Conservation (phyloP, 2,888 invertebrate species). For the Argyresthia goedartella region DNA sequence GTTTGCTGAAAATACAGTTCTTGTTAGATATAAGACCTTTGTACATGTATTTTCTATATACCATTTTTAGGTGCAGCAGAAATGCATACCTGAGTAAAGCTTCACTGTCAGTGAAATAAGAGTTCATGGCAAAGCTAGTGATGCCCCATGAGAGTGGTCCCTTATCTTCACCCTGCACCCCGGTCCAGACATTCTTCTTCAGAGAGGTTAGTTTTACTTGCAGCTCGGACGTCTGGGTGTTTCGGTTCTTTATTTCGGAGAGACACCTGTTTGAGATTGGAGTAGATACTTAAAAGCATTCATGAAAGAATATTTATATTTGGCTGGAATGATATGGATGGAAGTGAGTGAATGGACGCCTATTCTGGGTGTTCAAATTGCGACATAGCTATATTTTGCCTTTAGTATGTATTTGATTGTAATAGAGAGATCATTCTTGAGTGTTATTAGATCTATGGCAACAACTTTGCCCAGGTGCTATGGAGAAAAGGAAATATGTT, state of each 20-base stretch:
- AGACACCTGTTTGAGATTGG: conserved; percentile 29
- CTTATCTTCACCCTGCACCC: conserved; percentile 61
- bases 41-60: not conserved
- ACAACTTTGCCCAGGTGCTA: no score
- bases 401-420: no score
- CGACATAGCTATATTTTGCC: no score
- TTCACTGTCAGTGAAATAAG: conserved; percentile 70
- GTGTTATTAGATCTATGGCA: no score
- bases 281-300: no score
- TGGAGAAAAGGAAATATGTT: no score
- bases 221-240: conserved; percentile 68
- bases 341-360: no score
- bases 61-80: no score
- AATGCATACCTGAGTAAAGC: conserved; percentile 62
- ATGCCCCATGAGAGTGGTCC: conserved; percentile 78
- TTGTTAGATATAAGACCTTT: not conserved
- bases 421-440: no score
- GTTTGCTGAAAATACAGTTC: not conserved
- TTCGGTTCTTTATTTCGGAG: conserved; percentile 49
- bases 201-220: conserved; percentile 77
- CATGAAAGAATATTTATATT: no score
- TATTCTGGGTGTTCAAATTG: no score
- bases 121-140: conserved; percentile 67
- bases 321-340: no score
- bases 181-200: conserved; percentile 83